Evolutionary conservation across 1,140 invertebrate species (phyloP).

Genomic region (Eupristina koningsbergeri): DNA sequence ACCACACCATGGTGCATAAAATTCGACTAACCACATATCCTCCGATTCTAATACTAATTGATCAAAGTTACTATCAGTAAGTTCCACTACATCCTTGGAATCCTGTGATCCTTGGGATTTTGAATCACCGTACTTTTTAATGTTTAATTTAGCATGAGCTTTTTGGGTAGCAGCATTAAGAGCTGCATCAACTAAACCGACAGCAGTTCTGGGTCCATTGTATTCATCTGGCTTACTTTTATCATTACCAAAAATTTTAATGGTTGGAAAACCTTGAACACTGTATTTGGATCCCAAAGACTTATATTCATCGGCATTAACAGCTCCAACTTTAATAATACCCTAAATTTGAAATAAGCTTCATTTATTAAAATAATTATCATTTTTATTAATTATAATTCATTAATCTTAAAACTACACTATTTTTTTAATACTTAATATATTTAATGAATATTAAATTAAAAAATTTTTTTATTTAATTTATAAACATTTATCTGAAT

Average conservation of each 20-base stretch:
- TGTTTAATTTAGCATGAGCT: constrained; percentile 79
- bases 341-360: constrained; percentile 76
- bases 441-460: too few relatives aligned
- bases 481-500: too few relatives aligned
- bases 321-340: constrained; percentile 92
- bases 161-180: constrained; percentile 81
- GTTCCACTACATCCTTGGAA: constrained; percentile 87
- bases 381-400: too few relatives aligned
- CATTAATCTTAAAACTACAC: too few relatives aligned
- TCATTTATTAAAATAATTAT: background rate
- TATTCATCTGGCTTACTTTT: constrained; percentile 92
- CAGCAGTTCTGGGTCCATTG: constrained; percentile 88
- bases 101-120: constrained; percentile 59
- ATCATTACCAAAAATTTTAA: constrained; percentile 93
- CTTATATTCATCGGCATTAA: constrained; percentile 93
- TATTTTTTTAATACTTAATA: too few relatives aligned
- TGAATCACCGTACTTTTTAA: constrained; percentile 68
- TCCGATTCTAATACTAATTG: constrained; percentile 90
- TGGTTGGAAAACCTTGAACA: constrained; percentile 94
- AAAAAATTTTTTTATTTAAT: too few relatives aligned
- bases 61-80: constrained; percentile 96
- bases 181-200: constrained; percentile 88
- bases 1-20: constrained; percentile 97
- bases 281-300: constrained; percentile 86
- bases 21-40: constrained; percentile 97